phyloP scores from a whole-genome alignment of 23 tunicate species.

The Halocynthia aurantium region DNA sequence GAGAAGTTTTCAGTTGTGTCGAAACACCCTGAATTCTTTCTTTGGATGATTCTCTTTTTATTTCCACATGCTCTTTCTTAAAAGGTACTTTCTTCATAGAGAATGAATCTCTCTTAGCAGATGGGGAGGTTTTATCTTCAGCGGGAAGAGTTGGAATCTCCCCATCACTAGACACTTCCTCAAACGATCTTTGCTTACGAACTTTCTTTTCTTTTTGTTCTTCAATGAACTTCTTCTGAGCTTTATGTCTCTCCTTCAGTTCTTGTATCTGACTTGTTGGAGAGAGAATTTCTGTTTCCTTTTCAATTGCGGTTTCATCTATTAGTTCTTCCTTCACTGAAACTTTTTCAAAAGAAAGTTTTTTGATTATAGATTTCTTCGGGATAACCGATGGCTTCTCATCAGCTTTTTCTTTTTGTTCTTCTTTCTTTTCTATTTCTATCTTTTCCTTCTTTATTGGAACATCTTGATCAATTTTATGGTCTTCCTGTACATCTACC shows the following conservation, averaged over 20 bases:
- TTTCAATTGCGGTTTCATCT: background rate
- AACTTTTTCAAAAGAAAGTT: conserved; percentile 24
- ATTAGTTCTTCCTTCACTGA: background rate
- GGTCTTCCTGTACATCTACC: background rate
- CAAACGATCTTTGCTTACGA: conserved; percentile 17
- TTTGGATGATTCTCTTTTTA: background rate
- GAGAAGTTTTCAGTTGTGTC: too few relatives aligned
- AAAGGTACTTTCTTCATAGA: background rate
- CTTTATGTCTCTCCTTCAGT: conserved; percentile 21
- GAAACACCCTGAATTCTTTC: background rate
- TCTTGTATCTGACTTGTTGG: conserved; percentile 4
- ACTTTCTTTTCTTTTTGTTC: conserved; percentile 23
- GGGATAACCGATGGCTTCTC: background rate
- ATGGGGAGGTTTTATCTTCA: background rate
- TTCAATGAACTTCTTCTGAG: conserved; percentile 23
- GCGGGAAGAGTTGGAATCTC: background rate
- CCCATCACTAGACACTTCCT: conserved; percentile 1
- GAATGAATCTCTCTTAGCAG: background rate
- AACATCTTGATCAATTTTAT: background rate
- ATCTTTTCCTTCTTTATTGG: background rate
- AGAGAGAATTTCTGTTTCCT: conserved; percentile 7
- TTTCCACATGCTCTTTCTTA: conserved; percentile 3
- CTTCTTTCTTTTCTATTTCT: background rate
- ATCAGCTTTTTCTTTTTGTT: background rate
- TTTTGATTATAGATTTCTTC: conserved; percentile 2